Evolutionary conservation across 2,113 vertebrate species (phyloP), one percentile per base, ranked within the genome.

Genomic region (Ceyx melanurus): DNA sequence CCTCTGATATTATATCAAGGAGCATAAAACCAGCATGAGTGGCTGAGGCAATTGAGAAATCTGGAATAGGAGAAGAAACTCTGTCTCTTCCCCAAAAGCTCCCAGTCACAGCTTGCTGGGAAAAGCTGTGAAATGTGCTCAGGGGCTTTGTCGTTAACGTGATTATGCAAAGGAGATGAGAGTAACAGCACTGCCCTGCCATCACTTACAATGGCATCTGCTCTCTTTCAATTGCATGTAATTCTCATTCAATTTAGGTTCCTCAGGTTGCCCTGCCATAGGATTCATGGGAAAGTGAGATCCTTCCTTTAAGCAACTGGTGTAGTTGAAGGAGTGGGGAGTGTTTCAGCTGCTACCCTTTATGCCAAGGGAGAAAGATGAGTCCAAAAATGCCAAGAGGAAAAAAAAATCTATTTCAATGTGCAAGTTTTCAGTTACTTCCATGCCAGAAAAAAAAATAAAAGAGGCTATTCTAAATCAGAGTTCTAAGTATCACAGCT

Each of bases 201-300:
- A 71, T 65, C 95, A 37, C 66, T 86, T 88, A 61, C 60, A 83
- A 58, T 83, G 82, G 80, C 91, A 82, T 81, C 90, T 91, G 72
- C 61, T 94, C 48, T 86, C 53, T 81, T 91, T 93, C 94, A 80
- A 88, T 95, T 95, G 82, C 29, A 70, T 48, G 57, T 21, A 48
- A 94, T 93, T 95, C 94, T 60, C 71, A 45, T 51, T 60, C 87
- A 74, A 91, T 93, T 93, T 77, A 82, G 60, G 65, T 74, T 79
- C 5, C 5, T 89, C 79, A 89, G 51, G 65, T 86, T 88, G 79
- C 75, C 79, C 57, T 95, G 86, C 72, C 88, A 60, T 1, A 70
- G 53, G 43, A 87, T 50, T 42, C 53, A 22, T 77, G 82, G 29
- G 85, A 89, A 93, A 95, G 89, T 89, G 65, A 89, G 65, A 86